phyloP scores from a whole-genome alignment of 1,140 invertebrate species.

The Mycetomoellerius zeteki region DNA sequence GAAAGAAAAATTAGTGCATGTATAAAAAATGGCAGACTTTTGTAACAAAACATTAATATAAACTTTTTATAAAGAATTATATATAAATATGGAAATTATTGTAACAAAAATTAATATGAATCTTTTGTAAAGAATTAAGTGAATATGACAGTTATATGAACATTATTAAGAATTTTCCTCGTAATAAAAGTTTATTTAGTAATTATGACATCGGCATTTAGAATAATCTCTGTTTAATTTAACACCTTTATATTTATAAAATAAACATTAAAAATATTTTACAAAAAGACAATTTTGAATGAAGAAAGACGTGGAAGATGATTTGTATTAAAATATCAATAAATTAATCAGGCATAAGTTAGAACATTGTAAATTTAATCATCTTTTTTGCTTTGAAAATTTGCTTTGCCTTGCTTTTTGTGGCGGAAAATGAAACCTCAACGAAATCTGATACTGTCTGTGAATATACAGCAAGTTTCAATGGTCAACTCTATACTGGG shows the following conservation, averaged over 20 bases:
- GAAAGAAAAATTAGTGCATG: background rate
- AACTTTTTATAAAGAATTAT: background rate
- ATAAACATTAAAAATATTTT: background rate
- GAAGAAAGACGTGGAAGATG: too few species aligned
- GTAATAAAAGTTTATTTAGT: background rate
- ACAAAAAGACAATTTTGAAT: background rate
- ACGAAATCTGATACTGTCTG: constrained; percentile 24
- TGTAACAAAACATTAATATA: background rate
- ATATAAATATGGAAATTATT: too few species aligned
- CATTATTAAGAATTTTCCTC: background rate
- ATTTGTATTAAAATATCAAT: constrained; percentile 10
- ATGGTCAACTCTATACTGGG: constrained; percentile 1
- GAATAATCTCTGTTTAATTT: background rate
- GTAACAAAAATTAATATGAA: too few species aligned
- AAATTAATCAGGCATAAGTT: background rate
- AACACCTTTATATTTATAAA: background rate
- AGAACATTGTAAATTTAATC: background rate
- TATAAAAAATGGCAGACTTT: background rate
- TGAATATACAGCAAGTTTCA: constrained; percentile 26
- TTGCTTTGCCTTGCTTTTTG: constrained; percentile 22
- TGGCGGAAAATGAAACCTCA: constrained; percentile 14
- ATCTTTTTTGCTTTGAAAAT: constrained; percentile 2
- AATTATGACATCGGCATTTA: background rate
- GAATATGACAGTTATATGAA: background rate
- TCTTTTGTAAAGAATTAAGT: background rate